Evolutionary conservation across 2,113 vertebrate genomes (phyloP).

Genomic region (Aldabrachelys gigantea): DNA sequence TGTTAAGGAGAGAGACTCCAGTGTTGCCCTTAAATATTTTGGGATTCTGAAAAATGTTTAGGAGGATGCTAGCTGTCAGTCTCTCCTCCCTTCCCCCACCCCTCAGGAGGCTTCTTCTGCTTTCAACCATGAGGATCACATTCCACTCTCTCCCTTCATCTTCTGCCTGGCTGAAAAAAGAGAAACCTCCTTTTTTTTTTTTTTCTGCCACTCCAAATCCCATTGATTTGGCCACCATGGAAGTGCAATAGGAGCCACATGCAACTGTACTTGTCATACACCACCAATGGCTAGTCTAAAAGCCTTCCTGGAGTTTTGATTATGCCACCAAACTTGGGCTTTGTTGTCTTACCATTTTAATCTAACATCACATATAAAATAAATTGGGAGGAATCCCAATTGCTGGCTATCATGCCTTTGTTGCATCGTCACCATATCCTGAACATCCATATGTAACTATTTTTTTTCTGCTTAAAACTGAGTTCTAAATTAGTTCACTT

Average conservation of each 20-base stretch:
- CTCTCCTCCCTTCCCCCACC: background rate
- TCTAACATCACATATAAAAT: background rate
- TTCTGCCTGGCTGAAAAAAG: accelerated
- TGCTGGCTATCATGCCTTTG: background rate
- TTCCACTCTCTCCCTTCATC: background rate
- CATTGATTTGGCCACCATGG: background rate
- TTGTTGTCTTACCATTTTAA: background rate
- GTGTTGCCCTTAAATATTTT: background rate
- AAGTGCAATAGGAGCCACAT: background rate
- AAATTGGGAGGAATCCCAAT: background rate
- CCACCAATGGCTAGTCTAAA: background rate
- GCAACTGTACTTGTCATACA: background rate
- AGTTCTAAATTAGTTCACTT: background rate
- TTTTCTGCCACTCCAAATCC: background rate
- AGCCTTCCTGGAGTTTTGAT: background rate
- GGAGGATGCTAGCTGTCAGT: background rate
- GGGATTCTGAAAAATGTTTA: background rate
- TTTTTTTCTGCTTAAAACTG: background rate
- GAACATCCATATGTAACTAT: background rate
- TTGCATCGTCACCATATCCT: background rate
- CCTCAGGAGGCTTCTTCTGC: background rate
- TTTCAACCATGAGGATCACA: background rate
- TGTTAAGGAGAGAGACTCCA: background rate
- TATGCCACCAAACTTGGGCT: background rate
- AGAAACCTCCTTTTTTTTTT: background rate